These are phyloP conservation scores for Artibeus lituratus DNA, from an alignment of 2,797 vertebrate genomes.

Conservation along the genomic window DNA sequence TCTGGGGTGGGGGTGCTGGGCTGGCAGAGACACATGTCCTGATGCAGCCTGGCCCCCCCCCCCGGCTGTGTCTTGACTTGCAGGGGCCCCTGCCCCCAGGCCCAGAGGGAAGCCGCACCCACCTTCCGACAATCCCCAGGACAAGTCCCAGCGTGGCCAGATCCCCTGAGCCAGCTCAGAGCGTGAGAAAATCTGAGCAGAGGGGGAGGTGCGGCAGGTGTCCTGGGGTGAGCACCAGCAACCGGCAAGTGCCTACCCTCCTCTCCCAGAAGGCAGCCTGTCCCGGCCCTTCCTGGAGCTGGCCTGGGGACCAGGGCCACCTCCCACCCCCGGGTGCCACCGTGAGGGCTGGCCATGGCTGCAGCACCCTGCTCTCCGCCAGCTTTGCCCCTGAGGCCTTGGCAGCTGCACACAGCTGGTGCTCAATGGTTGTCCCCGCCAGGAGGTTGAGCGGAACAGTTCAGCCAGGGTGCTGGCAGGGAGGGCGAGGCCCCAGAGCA, in stretches of 20 bases:
- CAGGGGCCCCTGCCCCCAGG: constrained; percentile 73
- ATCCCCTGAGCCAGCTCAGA: constrained; percentile 76
- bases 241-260: background rate
- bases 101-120: constrained; percentile 72
- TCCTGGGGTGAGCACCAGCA: constrained; percentile 35
- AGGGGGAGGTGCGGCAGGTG: constrained; percentile 70
- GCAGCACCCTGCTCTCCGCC: fast-evolving
- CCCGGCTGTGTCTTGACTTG: constrained; percentile 77
- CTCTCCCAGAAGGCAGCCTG: background rate
- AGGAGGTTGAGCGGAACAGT: background rate
- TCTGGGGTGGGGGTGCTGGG: background rate
- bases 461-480: fast-evolving
- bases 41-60: background rate
- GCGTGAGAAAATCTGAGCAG: constrained; percentile 84
- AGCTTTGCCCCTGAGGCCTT: background rate
- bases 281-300: background rate
- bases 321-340: fast-evolving
- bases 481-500: fast-evolving
- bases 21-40: background rate
- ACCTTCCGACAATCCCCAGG: constrained; percentile 70
- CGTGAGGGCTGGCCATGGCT: background rate
- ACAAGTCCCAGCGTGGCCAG: constrained; percentile 79
- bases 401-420: background rate
- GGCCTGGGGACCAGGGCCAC: background rate
- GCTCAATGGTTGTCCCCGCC: background rate